These are phyloP conservation scores for Gopherus evgoodei DNA, from an alignment of 2,113 vertebrate species.

Conservation along the genomic window DNA sequence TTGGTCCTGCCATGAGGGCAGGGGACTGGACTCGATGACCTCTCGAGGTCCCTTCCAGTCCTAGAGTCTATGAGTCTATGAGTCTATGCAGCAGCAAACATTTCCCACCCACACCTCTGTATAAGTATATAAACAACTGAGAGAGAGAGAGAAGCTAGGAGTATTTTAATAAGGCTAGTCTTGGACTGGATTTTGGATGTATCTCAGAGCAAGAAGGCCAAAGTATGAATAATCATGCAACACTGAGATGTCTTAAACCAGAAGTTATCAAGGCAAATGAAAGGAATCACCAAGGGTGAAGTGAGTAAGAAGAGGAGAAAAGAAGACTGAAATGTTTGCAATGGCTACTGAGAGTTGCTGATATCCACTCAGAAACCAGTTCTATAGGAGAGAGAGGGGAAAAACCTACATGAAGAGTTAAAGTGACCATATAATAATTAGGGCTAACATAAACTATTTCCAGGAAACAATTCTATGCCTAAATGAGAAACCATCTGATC, in stretches of 20 bases:
- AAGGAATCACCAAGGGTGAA: neutral
- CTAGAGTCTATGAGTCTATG: too few species aligned
- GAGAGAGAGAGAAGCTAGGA: neutral
- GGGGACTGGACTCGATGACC: too few species aligned
- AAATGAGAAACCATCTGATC: neutral
- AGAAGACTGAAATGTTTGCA: neutral
- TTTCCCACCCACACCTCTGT: neutral
- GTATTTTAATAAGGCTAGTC: neutral
- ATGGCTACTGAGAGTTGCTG: neutral
- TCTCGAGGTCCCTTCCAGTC: too few species aligned
- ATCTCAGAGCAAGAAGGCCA: rapidly evolving
- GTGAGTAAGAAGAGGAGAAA: neutral
- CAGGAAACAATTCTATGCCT: neutral
- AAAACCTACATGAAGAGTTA: neutral
- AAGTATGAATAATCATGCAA: neutral
- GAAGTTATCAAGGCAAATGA: neutral
- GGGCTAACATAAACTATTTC: neutral
- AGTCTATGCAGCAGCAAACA: neutral
- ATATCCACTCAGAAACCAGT: neutral
- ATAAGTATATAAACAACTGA: rapidly evolving
- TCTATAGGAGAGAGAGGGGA: neutral
- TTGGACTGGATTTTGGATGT: neutral
- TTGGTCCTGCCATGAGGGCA: too few species aligned
- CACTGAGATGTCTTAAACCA: neutral
- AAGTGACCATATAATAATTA: neutral